Conservation (phyloP, 2,113 vertebrate genomes). For the Anseranas semipalmata region DNA sequence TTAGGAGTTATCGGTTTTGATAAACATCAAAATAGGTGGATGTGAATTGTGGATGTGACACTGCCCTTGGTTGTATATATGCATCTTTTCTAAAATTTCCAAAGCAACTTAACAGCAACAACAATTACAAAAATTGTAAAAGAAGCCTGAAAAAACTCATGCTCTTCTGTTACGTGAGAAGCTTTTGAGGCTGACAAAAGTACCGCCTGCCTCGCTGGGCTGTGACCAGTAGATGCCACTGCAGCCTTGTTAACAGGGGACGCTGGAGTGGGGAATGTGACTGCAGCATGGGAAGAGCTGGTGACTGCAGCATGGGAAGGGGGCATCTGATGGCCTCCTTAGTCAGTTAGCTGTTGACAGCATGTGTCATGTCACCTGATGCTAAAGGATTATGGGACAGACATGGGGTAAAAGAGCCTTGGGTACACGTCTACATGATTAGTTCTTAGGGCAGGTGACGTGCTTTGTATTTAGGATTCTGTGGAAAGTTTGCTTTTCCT, state of each 20-base stretch:
- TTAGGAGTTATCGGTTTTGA: not conserved
- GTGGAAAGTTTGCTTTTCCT: not conserved
- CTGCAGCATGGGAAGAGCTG: rapidly evolving
- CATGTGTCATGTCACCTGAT: not conserved
- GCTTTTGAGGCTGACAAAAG: rapidly evolving
- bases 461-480: not conserved
- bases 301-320: not conserved
- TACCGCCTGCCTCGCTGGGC: not conserved
- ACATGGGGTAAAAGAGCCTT: not conserved
- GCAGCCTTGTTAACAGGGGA: not conserved
- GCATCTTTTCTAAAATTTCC: not conserved
- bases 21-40: not conserved
- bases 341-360: not conserved
- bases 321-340: not conserved
- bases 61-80: not conserved
- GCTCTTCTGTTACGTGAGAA: not conserved
- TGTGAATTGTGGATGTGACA: not conserved
- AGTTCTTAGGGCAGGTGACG: not conserved
- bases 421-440: rapidly evolving
- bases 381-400: rapidly evolving
- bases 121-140: not conserved
- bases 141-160: not conserved
- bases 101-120: not conserved
- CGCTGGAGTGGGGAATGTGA: not conserved
- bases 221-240: slow-evolving; percentile 67